Evolutionary conservation across 2,113 vertebrate genomes (phyloP), one percentile per base, ranked within the genome.

Genomic region (Thamnaconus septentrionalis): DNA sequence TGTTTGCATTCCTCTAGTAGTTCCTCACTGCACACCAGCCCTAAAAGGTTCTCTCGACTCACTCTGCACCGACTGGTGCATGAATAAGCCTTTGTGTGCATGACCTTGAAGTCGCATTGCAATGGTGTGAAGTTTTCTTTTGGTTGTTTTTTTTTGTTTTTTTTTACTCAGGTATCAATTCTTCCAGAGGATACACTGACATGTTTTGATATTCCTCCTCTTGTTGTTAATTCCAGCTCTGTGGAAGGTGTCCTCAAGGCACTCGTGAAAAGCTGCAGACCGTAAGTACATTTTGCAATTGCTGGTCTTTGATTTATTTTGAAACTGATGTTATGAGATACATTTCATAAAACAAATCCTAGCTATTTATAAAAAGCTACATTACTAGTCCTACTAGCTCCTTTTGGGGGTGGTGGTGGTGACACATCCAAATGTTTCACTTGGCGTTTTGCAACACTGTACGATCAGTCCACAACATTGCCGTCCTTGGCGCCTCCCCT

Each of bases 241-340:
- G 93, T 98, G 85, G 97, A 99, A 91, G 93, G 89, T 63, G 93
- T 99, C 81, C 86, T 99, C 87, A 99, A 98, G 90, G 95, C 94
- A 40, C 93, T 99, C 0, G 94, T 99, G 86, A 98, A 97, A 90
- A 95, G 87, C 92, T 98, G 96, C 90, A 92, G 96, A 81, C 96
- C 94, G 97, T 99, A 92, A 99, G 97, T 98, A 79, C 54, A 66
- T 51, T n/a, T 59, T 40, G 3, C 41, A 10, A 42, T 41, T 31
- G 48, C 4, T 5, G 44, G 45, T 9, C 11, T 56, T n/a, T 51
- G 31, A 59, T 40, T 50, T 56, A 8, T 50, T 50, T 8, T 11
- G n/a, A 49, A 9, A 49, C 1, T 4, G 10, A 49, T n/a, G n/a
- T 50, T 50, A n/a, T 9, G 11, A 4, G 48, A 11, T 50, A n/a